Evolutionary conservation across 1,140 invertebrate genomes (phyloP).

Genomic region (Pseudomyrmex flavicornis): DNA sequence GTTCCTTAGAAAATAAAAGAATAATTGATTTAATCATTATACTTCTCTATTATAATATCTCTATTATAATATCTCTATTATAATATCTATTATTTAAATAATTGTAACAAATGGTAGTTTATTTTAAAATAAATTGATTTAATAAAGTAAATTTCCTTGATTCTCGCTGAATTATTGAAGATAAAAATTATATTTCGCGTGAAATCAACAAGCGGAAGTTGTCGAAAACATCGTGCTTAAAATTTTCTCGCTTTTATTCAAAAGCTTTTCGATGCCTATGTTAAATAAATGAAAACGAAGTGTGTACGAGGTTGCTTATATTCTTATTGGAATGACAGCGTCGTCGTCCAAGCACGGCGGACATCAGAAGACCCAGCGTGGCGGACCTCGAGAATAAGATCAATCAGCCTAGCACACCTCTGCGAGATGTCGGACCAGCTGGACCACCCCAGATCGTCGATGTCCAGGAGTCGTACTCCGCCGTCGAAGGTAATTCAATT

Average conservation of each 20-base stretch:
- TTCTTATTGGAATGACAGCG: slow-evolving; percentile 85
- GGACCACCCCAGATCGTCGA: slow-evolving; percentile 95
- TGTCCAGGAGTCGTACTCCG: slow-evolving; percentile 95
- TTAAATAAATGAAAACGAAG: not conserved
- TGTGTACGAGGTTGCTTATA: not conserved
- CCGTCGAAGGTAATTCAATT: slow-evolving; percentile 92
- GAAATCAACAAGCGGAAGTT: slow-evolving; percentile 30
- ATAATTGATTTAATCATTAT: slow-evolving; percentile 3
- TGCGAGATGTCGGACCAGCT: slow-evolving; percentile 90
- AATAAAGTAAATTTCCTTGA: not conserved
- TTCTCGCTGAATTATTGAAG: not conserved
- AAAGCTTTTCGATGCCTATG: slow-evolving; percentile 46
- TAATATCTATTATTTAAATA: not conserved
- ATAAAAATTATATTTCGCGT: not conserved
- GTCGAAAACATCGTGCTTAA: slow-evolving; percentile 17
- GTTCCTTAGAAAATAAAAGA: not conserved
- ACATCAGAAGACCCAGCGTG: slow-evolving; percentile 93
- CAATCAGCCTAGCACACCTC: slow-evolving; percentile 95
- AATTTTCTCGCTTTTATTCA: slow-evolving; percentile 51
- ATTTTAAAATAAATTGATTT: no score
- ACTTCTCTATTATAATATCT: not conserved
- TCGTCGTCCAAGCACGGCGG: slow-evolving; percentile 92
- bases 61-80: no score
- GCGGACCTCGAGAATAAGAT: slow-evolving; percentile 95
- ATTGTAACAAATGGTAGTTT: not conserved